Evolutionary conservation across 2,797 vertebrate species (phyloP).

Genomic region (Galaxias olidus): DNA sequence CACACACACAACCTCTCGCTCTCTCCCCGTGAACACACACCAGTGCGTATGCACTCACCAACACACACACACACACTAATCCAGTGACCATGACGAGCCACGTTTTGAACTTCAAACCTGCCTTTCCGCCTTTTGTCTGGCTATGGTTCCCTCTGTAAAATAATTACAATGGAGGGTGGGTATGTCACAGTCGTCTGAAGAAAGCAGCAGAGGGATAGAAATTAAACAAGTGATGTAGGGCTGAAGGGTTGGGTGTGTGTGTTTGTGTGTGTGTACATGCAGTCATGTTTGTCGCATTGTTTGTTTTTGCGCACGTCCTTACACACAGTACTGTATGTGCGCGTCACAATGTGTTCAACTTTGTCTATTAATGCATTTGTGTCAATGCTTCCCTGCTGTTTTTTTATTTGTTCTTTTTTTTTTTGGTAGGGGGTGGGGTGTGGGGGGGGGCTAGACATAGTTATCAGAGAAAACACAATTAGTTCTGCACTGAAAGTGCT

Average conservation of each 20-base stretch:
- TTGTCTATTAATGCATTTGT: neutral
- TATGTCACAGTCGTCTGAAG: neutral
- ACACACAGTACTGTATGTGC: neutral
- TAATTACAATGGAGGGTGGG: neutral
- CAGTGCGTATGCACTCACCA: too few relatives aligned
- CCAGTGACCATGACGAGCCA: neutral
- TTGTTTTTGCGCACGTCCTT: too few relatives aligned
- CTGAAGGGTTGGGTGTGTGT: neutral
- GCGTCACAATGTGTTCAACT: neutral
- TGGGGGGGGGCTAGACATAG: too few relatives aligned
- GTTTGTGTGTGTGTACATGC: neutral
- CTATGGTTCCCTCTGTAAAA: neutral
- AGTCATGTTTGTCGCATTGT: neutral
- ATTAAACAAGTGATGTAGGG: neutral
- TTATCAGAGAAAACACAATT: conserved; percentile 4
- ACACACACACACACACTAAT: neutral
- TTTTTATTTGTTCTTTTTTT: neutral
- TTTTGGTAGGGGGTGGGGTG: too few relatives aligned
- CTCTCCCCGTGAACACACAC: too few relatives aligned
- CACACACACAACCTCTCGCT: neutral
- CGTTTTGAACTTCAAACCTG: neutral
- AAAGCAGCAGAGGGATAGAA: neutral
- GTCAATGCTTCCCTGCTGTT: neutral
- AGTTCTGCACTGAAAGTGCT: conserved; percentile 1
- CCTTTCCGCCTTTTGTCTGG: neutral